phyloP scores from a whole-genome alignment of 1,140 invertebrate genomes.

The Cryptotermes secundus region DNA sequence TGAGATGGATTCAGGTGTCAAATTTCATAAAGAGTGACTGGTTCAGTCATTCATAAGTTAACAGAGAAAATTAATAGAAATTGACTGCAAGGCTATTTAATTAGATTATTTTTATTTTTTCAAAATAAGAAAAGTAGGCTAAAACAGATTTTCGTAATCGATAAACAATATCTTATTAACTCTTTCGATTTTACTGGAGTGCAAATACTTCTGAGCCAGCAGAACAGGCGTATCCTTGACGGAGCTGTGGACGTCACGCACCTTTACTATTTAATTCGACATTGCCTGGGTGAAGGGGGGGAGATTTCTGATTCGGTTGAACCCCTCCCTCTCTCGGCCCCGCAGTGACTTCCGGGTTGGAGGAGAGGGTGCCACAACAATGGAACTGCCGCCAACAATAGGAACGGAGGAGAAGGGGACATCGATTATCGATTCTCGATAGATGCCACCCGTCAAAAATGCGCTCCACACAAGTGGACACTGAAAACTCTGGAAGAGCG shows the following conservation, averaged over 20 bases:
- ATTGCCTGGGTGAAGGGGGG: neutral
- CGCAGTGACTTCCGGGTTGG: constrained; percentile 27
- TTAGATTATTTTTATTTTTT: too few species aligned
- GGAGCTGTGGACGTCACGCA: neutral
- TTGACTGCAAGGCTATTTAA: too few species aligned
- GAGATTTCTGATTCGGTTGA: neutral
- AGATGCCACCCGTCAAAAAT: constrained; percentile 21
- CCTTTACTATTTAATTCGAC: neutral
- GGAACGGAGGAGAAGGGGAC: constrained; percentile 23
- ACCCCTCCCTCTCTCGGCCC: neutral
- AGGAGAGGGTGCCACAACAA: constrained; percentile 24
- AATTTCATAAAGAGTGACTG: too few species aligned
- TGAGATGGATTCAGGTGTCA: too few species aligned
- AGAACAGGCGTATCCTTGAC: neutral
- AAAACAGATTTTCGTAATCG: too few species aligned
- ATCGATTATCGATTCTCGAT: constrained; percentile 33
- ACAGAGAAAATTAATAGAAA: too few species aligned
- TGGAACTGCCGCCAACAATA: constrained; percentile 30
- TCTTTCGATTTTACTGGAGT: neutral
- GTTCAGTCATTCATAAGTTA: too few species aligned
- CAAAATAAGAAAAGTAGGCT: too few species aligned
- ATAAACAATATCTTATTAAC: too few species aligned
- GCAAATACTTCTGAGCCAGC: neutral
- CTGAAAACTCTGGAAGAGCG: neutral
- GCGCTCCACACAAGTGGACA: constrained; percentile 5